Evolutionary conservation across 1,140 invertebrate species (phyloP).

Genomic region (Drosophila elegans): DNA sequence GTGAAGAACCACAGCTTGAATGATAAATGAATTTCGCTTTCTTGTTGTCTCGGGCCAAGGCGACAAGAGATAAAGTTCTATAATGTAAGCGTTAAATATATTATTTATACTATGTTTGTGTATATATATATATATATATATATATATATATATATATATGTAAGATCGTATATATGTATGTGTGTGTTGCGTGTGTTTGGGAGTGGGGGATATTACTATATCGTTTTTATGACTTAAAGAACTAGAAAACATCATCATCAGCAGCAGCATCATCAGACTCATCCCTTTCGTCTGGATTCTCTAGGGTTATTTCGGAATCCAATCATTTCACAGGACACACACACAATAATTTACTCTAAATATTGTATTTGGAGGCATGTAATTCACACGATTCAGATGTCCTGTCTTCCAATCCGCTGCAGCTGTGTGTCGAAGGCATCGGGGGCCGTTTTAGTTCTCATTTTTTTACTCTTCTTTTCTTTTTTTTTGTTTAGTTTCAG

Average conservation of each 20-base stretch:
- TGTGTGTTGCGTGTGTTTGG: slow-evolving; percentile 9
- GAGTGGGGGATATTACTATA: slow-evolving; percentile 43
- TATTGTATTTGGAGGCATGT: slow-evolving; percentile 10
- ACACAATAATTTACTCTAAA: slow-evolving; percentile 8
- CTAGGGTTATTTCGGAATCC: slow-evolving; percentile 3
- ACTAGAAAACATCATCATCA: slow-evolving; percentile 73
- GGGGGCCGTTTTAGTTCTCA: slow-evolving; percentile 16
- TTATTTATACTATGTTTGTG: slow-evolving; percentile 62
- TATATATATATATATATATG: slow-evolving; percentile 36
- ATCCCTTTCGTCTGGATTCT: not conserved
- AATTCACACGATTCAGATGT: not conserved
- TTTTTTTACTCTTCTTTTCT: slow-evolving; percentile 15
- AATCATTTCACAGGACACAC: slow-evolving; percentile 2
- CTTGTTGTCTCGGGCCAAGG: slow-evolving; percentile 1
- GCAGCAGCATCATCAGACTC: slow-evolving; percentile 14
- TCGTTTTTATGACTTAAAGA: slow-evolving; percentile 70
- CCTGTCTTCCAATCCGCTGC: not conserved
- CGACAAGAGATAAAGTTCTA: slow-evolving; percentile 47
- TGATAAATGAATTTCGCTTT: slow-evolving; percentile 22
- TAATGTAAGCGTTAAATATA: slow-evolving; percentile 67
- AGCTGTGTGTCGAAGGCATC: slow-evolving; percentile 24
- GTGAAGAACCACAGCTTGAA: slow-evolving; percentile 6
- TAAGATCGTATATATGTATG: slow-evolving; percentile 32
- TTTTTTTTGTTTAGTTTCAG: slow-evolving; percentile 11
- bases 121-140: slow-evolving; percentile 36